Base-by-base conservation (phyloP, 2,888 invertebrate genomes). In the Busseola fusca region DNA sequence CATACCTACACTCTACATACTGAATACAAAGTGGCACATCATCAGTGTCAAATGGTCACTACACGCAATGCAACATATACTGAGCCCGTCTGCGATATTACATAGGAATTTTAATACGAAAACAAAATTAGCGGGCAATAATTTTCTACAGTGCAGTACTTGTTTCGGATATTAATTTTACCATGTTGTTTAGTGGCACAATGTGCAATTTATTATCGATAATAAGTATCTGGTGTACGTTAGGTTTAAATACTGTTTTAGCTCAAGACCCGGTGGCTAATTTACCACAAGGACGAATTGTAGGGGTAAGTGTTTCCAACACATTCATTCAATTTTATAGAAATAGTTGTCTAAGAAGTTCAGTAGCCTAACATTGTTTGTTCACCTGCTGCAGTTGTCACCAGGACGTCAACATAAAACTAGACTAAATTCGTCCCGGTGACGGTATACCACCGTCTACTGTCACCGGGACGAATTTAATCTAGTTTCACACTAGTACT, bases 201-300 rank as follows among this genome's bases (percentile, higher is more conserved):
- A 82, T 85, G 83, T 69, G 56, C 45, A 62, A 54, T 72, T 67
- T 75, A 14, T 10, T 72, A 52, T 60, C 56, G 12, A 56, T 74
- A 58, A 58, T 74, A 56, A 37, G 65, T 72, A 66, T 81, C 30
- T 82, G 86, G 66, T 76, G 73, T 83, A 64, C 84, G 78, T 72
- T 81, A 68, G 56, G 72, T 67, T 69, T 74, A 75, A 70, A 74
- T 62, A 65, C 58, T 56, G 84, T 87, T 50, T 76, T 84, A 65
- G 89, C 92, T 45, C 96, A 96, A 87, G 96, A 96, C 81, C 96
- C 96, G 52, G 91, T 94, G 9, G 95, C 96, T 16, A 94, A 93
- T 83, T 89, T 96, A 74, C 93, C 95, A 50, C 96, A 97, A 91
- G 97, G 97, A 77, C 91, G 96, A 63, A 90, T 97, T 60, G 94